Percentiles rank a stretch among this genome's conserved stretches.
phyloP scores from a whole-genome alignment of 35 echinoderm and acorn worm species.

The Ophioderma brevispina region DNA sequence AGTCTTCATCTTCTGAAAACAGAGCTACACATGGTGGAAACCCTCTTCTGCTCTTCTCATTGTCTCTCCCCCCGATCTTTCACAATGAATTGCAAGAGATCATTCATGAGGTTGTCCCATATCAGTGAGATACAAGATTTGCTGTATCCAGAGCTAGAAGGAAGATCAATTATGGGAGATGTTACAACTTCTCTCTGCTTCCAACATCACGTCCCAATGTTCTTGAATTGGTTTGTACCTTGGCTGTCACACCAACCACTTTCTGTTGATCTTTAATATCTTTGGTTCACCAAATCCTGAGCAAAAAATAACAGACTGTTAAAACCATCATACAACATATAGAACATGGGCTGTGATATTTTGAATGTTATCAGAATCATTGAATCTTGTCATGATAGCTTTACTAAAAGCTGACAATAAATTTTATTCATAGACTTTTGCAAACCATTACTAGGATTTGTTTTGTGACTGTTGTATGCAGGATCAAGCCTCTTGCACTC shows the following conservation, averaged over 20 bases:
- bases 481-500: no score
- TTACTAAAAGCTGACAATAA: no score
- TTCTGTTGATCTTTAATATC: neutral
- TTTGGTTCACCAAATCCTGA: neutral
- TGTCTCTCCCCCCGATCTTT: neutral
- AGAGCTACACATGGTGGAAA: slow-evolving; percentile 68
- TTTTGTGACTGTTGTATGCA: no score
- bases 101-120: slow-evolving; percentile 84
- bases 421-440: no score
- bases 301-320: neutral
- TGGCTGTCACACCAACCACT: neutral
- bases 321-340: no score
- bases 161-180: slow-evolving; percentile 63
- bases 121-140: slow-evolving; percentile 47
- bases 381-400: no score
- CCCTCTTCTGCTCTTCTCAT: slow-evolving; percentile 19
- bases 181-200: slow-evolving; percentile 60
- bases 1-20: slow-evolving; percentile 75
- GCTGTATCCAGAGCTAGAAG: slow-evolving; percentile 80
- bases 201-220: slow-evolving; percentile 56
- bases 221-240: slow-evolving; percentile 16
- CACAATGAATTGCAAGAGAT: slow-evolving; percentile 38
- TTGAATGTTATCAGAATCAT: no score
- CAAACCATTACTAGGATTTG: no score
- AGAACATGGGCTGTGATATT: no score